These are phyloP conservation scores for Nomada ferruginata DNA, from an alignment of 2,888 invertebrate genomes.

Conservation along the genomic window DNA sequence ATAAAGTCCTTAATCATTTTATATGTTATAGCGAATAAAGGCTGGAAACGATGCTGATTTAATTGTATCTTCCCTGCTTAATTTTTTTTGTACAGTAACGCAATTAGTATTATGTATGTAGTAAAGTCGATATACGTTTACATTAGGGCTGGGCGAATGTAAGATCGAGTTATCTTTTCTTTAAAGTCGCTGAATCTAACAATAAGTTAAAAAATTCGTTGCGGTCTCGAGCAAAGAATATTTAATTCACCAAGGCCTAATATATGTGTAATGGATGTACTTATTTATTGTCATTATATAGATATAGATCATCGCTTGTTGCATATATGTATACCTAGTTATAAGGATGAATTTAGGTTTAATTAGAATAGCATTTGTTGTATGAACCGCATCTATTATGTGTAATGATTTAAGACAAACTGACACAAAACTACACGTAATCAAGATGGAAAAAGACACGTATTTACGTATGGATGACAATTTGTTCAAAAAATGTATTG, in stretches of 20 bases:
- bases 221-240: not conserved
- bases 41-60: conserved; percentile 1
- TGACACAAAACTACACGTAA: not conserved
- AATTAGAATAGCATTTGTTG: not conserved
- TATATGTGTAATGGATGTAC: conserved; percentile 20
- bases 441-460: not conserved
- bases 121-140: not conserved
- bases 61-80: conserved; percentile 22
- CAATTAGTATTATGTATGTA: conserved; percentile 8
- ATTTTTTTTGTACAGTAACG: conserved; percentile 4
- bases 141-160: conserved; percentile 61
- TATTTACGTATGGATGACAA: conserved; percentile 24
- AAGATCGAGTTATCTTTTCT: not conserved
- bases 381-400: not conserved
- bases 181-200: not conserved
- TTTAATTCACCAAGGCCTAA: conserved; percentile 57
- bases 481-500: not conserved
- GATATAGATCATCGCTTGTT: conserved; percentile 15
- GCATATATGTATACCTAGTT: conserved; percentile 26
- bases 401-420: not conserved
- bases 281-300: conserved; percentile 19
- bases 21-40: conserved; percentile 20
- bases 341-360: conserved; percentile 21
- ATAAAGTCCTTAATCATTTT: conserved; percentile 11
- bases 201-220: not conserved